Base-by-base conservation (phyloP, 2,888 invertebrate species). In the Drosophila paramelanica region DNA sequence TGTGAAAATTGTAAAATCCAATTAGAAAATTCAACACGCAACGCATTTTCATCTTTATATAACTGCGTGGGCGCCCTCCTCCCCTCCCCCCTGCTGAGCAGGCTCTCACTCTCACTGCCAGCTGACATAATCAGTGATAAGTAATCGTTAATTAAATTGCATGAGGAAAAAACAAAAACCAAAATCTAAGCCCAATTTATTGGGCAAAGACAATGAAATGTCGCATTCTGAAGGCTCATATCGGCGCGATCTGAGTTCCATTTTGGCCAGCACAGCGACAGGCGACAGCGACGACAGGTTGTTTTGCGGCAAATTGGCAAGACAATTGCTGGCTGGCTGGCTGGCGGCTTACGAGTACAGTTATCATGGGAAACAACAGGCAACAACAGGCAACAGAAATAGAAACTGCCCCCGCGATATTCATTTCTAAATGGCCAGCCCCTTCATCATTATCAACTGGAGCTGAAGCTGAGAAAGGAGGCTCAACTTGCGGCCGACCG, bases 41-140 rank as follows among this genome's bases (percentile, higher is more conserved):
- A 79, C 27, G 68, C 50, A 68, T 58, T 66, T 55, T 47, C 42
- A 23, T 25, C 1, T 20, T 33, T 36, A 65, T 60, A 62, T 41
- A 52, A 55, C 38, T 66, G 78, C 65, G 77, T 77, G 74, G 74
- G 78, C 45, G 0, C 25, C 17, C 2, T 3, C 5, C 4, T n/a
- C n/a, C 33, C 50, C 11, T 2, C 10, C 2, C 13, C 8, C 42
- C 10, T 23, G 23, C 14, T 42, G 13, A 7, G 14, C 11, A 13
- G 14, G 49, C 42, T 25, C 14, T 43, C 38, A 47, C 55, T 53
- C 39, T 67, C 52, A 39, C 27, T 41, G 13, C 38, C 50, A 25
- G 73, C 79, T 82, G 84, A 85, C 84, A 85, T 85, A 88, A 85
- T 85, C 88, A 67, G 39, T 69, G 77, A 88, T 85, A 81, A 79